Conservation (phyloP, 2,888 invertebrate genomes). For the Zhengitettix transpicula region DNA sequence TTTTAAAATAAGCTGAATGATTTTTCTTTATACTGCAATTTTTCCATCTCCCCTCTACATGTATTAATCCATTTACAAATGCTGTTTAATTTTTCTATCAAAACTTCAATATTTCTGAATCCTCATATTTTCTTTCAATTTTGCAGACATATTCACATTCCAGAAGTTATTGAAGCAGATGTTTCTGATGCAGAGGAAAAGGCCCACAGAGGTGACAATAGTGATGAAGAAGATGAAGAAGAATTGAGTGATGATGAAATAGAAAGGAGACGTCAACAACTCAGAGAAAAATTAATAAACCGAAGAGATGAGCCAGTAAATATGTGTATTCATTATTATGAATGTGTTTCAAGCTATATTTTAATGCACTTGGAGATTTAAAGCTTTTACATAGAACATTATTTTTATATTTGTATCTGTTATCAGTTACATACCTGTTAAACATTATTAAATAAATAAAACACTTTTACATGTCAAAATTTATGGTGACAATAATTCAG, state of each 20-base stretch:
- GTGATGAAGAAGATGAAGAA: conserved; percentile 57
- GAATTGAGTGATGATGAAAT: conserved; percentile 74
- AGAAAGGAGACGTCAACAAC: conserved; percentile 55
- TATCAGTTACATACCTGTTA: too few relatives aligned
- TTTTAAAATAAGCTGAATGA: too few relatives aligned
- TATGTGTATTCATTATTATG: neutral
- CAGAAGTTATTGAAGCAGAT: conserved; percentile 44
- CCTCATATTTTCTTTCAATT: too few relatives aligned
- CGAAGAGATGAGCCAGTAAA: conserved; percentile 43
- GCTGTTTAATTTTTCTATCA: neutral
- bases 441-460: too few relatives aligned
- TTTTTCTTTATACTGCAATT: too few relatives aligned
- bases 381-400: too few relatives aligned
- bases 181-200: conserved; percentile 23
- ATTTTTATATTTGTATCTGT: too few relatives aligned
- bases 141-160: conserved; percentile 43
- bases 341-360: too few relatives aligned
- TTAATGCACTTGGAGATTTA: too few relatives aligned
- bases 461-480: too few relatives aligned
- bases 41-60: neutral
- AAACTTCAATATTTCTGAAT: too few relatives aligned
- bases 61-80: neutral
- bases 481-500: too few relatives aligned
- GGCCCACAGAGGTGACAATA: conserved; percentile 29
- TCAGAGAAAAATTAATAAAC: conserved; percentile 47